A percentile compares a stretch with the other conserved stretches of the same genome.
Conservation (phyloP, 2,797 vertebrate species). For the Ciconia nigra region DNA sequence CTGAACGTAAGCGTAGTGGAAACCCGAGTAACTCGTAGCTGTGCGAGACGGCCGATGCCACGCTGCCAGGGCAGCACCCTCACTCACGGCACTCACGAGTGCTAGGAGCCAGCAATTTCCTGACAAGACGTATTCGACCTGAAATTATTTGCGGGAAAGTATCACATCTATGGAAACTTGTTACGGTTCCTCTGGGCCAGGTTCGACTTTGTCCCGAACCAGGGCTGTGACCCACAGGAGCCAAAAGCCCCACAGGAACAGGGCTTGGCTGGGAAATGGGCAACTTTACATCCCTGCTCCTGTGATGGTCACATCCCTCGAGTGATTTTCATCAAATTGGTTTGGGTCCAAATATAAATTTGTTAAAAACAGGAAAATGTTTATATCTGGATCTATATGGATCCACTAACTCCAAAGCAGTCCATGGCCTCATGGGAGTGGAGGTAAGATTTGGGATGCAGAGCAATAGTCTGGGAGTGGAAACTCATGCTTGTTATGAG, state of each 20-base stretch:
- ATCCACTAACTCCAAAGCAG: neutral
- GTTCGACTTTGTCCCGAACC: neutral
- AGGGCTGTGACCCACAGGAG: neutral
- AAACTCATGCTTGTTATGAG: neutral
- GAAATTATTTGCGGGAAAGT: neutral
- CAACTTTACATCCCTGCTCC: neutral
- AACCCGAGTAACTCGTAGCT: rapidly evolving
- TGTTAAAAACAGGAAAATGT: neutral
- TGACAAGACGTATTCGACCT: neutral
- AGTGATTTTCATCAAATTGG: neutral
- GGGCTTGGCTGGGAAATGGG: neutral
- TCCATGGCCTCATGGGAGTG: rapidly evolving
- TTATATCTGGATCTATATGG: neutral
- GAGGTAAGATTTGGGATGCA: neutral
- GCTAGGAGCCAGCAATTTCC: neutral
- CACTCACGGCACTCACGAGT: rapidly evolving
- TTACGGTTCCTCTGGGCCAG: neutral
- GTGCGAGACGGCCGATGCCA: rapidly evolving
- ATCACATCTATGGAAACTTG: neutral
- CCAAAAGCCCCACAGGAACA: neutral
- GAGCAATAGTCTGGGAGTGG: neutral
- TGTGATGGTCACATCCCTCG: neutral
- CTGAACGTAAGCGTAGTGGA: rapidly evolving
- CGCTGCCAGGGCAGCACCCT: neutral
- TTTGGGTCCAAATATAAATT: neutral